phyloP scores from a whole-genome alignment of 1,140 invertebrate genomes.

The Drosophila burlai region DNA sequence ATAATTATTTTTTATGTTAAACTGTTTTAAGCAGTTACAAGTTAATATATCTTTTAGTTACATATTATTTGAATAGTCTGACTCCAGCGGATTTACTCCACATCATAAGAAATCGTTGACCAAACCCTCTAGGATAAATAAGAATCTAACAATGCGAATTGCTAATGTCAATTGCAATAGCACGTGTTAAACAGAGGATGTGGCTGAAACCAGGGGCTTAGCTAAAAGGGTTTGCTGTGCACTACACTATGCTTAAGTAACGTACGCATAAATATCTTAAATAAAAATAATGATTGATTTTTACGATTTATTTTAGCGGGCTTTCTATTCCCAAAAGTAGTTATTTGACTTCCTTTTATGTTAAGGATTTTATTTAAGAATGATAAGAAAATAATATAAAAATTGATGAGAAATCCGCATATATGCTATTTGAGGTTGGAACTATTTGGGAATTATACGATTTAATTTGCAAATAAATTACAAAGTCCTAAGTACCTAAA shows the following conservation, averaged over 20 bases:
- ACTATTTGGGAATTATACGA: background rate
- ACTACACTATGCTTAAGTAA: background rate
- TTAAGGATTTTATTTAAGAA: background rate
- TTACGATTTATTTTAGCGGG: background rate
- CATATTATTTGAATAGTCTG: background rate
- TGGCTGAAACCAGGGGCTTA: background rate
- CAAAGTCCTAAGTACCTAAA: background rate
- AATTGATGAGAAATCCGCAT: too few relatives aligned
- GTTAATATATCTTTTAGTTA: background rate
- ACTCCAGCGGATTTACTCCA: too few relatives aligned
- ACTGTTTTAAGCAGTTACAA: background rate
- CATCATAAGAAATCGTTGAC: background rate
- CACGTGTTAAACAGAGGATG: background rate
- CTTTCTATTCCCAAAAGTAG: background rate
- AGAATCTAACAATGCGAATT: constrained; percentile 3
- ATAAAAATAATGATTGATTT: background rate
- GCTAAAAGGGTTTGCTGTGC: background rate
- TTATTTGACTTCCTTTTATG: background rate
- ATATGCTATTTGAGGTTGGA: background rate
- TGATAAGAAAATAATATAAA: background rate
- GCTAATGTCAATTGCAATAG: constrained; percentile 12
- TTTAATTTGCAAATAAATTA: too few relatives aligned
- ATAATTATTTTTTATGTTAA: background rate
- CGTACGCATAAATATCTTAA: too few relatives aligned
- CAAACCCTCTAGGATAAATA: background rate